Evolutionary conservation across 1,140 invertebrate species (phyloP), one percentile per base, ranked within the genome.

Genomic region (Drosophila orena): DNA sequence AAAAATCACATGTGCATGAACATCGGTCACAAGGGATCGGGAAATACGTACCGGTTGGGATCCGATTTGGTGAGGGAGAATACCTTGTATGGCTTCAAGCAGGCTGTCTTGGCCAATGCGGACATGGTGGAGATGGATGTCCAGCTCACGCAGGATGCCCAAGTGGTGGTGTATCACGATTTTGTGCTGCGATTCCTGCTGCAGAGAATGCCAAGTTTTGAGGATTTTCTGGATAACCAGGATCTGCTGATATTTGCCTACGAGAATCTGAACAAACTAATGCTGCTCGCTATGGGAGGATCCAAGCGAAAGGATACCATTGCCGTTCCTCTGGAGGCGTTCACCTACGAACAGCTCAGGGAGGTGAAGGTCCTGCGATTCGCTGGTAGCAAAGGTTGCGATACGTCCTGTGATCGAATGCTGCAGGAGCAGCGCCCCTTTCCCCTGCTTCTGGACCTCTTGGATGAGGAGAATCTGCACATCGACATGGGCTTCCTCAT

Each of bases 341-440:
- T 90, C 8, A 72, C 30, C 42, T 74, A 80, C 20, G 81, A 83
- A 0, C 72, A 80, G 27, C 52, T 80, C 20, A 24, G 7, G 5
- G 22, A 64, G 11, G 70, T 30, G 1, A 49, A 20, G 0, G 61
- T 49, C 0, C 35, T 88, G 20, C 57, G 62, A 0, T 83, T 54
- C 8, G 22, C 54, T 0, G 30, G 46, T 50, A 34, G 17, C n/a
- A 30, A 66, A 2, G 60, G 46, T 3, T 69, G 64, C 15, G 50
- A 70, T 1, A 0, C 20, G 7, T 46, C 47, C 17, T 74, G 94
- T 74, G 95, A 95, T 83, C 93, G 96, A 76, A 94, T 96, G 81
- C 85, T 96, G 46, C 95, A 96, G 74, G 96, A 98, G 74, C 96
- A 98, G 92, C 96, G 97, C 78, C 97, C 98, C 2, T 99, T 99